Base-by-base conservation (phyloP, 2,797 vertebrate species). In the Mormyrus hasselquistii region DNA sequence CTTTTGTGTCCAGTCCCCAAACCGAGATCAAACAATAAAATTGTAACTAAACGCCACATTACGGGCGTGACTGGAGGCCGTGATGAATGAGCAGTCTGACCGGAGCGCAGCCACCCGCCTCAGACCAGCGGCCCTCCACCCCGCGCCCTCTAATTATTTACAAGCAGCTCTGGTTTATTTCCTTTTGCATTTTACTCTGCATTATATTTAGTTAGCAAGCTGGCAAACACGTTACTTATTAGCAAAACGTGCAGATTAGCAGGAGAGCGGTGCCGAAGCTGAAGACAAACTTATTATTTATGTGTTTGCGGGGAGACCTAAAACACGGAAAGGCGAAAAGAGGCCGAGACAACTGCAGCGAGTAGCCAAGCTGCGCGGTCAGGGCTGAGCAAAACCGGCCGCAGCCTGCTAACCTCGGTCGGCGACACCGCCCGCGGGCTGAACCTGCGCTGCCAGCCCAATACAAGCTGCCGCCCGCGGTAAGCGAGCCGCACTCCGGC, bases 1-100 rank as follows among this genome's bases (percentile, higher is more conserved):
- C 16, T 44, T 82, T 82, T 47, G 76, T n/a, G 76, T 19, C 76
- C 76, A 19, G 5, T 62, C 59, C 59, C 59, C 59, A 22, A 62
- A 82, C 47, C 47, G n/a, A 25, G 82, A 85, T 52, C 44, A 52
- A 84, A 84, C 82, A 84, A 85, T 85, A 85, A 85, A 85, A 85
- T 25, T 10, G n/a, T 50, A 73, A 85, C 44, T 22, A 85, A 85
- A 29, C 82, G 49, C 22, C 82, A 85, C n/a, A 85, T 84, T 52
- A 29, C 82, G 82, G 44, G 82, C 44, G 82, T 29, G 49, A 52
- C 82, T 47, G 49, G n/a, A 85, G 82, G 44, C 82, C 49, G 49
- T 10, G 22, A 85, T 52, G 82, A 52, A 52, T 29, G 82, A 25
- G 44, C 16, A 50, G 47, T 44, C 47, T 12, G 47, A 14, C 41